Evolutionary conservation across 1,140 invertebrate species (phyloP).

Genomic region (Ladona fulva): DNA sequence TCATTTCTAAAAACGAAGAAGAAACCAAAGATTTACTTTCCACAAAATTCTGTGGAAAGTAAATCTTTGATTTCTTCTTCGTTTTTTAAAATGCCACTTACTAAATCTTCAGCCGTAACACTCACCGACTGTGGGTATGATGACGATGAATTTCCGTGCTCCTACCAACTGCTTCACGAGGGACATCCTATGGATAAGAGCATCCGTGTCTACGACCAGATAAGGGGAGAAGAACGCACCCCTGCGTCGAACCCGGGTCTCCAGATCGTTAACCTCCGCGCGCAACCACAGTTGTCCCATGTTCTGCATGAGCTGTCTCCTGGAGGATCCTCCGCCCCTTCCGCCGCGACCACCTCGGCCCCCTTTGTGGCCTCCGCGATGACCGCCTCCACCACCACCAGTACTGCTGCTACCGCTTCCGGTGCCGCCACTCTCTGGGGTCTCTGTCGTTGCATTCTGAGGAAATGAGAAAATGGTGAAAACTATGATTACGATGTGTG

Average conservation of each 20-base stretch:
- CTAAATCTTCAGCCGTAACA: too few relatives aligned
- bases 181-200: constrained; percentile 57
- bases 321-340: not conserved
- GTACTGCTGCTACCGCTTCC: too few relatives aligned
- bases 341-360: not conserved
- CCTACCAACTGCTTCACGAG: constrained; percentile 68
- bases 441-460: not conserved
- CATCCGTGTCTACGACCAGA: constrained; percentile 62
- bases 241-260: constrained; percentile 37
- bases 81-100: too few relatives aligned
- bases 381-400: not conserved
- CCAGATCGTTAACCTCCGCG: constrained; percentile 60
- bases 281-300: constrained; percentile 69
- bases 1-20: too few relatives aligned
- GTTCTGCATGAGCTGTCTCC: constrained; percentile 47
- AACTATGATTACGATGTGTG: too few relatives aligned
- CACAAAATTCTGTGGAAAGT: too few relatives aligned
- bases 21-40: too few relatives aligned
- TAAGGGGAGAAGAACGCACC: constrained; percentile 54
- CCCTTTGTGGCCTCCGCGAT: not conserved
- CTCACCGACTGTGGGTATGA: constrained; percentile 70
- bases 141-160: constrained; percentile 64
- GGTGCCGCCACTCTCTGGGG: not conserved
- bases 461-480: too few relatives aligned
- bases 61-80: too few relatives aligned